Evolutionary conservation across 2,113 vertebrate species (phyloP), one percentile per base, ranked within the genome.

Genomic region (Tyrannus savana): DNA sequence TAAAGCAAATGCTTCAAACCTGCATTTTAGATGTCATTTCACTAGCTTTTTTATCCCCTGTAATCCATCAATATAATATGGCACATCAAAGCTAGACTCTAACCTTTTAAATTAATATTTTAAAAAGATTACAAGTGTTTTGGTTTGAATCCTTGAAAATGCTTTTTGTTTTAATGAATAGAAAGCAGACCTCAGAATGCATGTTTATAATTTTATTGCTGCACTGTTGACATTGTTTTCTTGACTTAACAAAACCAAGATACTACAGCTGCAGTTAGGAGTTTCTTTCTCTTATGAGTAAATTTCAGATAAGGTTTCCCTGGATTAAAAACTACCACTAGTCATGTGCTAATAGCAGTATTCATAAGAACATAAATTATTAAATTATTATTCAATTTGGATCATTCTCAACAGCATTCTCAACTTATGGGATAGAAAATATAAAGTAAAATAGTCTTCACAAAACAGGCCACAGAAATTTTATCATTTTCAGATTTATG

Each of bases 41-140:
- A 72, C n/a, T 68, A 76, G 49, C n/a, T 78, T 92, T 94, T 86
- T 94, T 78, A 87, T 69, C 27, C n/a, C 23, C 42, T 76, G 58
- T 67, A 93, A 95, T 93, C 27, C 78, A 91, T 95, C 78, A 90
- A 50, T 46, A 76, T 67, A 92, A 72, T 55, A 94, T n/a, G 67
- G 62, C 58, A 96, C 42, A 88, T 95, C 72, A 91, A 91, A 95
- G 74, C 35, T 67, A 46, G 75, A 83, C 27, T 90, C 67, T 74
- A 93, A 93, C 89, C 37, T 95, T 85, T 80, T n/a, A 95, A 96
- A 96, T 95, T 77, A 94, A 42, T 91, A 80, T 93, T 91, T 83
- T 60, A 44, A 87, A 97, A 94, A 85, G 37, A 94, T 80, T 83
- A 50, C 25, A 81, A 92, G 58, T 62, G 66, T 56, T 91, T 87